Percentiles rank a stretch among this genome's conserved stretches.
These are phyloP conservation scores for Proteles cristata DNA, from an alignment of 2,113 vertebrate genomes.

Conservation along the genomic window DNA sequence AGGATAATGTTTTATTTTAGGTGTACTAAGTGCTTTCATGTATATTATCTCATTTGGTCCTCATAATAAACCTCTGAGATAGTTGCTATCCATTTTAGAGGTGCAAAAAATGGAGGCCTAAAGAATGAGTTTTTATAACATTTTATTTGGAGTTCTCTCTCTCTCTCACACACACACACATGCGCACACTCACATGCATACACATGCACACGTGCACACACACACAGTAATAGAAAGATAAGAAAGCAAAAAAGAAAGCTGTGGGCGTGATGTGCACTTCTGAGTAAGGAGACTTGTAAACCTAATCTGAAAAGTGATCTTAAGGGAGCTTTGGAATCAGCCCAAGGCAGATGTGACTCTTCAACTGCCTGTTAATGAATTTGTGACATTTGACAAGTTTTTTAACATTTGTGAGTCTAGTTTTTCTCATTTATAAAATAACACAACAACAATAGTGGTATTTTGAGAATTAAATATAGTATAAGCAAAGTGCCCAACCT, in stretches of 20 bases:
- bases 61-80: slow-evolving; percentile 55
- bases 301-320: background rate
- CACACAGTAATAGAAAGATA: background rate
- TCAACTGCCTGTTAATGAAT: slow-evolving; percentile 28
- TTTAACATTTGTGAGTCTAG: background rate
- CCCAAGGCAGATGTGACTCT: slow-evolving; percentile 8
- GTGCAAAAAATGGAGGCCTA: slow-evolving; percentile 42
- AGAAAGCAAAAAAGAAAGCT: background rate
- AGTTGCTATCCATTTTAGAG: slow-evolving; percentile 54
- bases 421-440: slow-evolving; percentile 38
- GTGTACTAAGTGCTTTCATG: slow-evolving; percentile 53
- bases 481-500: background rate
- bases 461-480: slow-evolving; percentile 41
- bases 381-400: slow-evolving; percentile 45
- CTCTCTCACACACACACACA: background rate
- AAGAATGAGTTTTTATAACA: slow-evolving; percentile 34
- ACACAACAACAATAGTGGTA: background rate
- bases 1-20: slow-evolving; percentile 70
- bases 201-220: background rate
- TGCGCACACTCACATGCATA: background rate
- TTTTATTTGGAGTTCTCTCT: slow-evolving; percentile 1
- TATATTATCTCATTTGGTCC: slow-evolving; percentile 57
- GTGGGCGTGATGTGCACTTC: background rate
- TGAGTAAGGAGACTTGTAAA: background rate
- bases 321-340: slow-evolving; percentile 34